These are phyloP conservation scores for Actinia equina DNA, from an alignment of 64 coral and sea anemone species.

Conservation along the genomic window DNA sequence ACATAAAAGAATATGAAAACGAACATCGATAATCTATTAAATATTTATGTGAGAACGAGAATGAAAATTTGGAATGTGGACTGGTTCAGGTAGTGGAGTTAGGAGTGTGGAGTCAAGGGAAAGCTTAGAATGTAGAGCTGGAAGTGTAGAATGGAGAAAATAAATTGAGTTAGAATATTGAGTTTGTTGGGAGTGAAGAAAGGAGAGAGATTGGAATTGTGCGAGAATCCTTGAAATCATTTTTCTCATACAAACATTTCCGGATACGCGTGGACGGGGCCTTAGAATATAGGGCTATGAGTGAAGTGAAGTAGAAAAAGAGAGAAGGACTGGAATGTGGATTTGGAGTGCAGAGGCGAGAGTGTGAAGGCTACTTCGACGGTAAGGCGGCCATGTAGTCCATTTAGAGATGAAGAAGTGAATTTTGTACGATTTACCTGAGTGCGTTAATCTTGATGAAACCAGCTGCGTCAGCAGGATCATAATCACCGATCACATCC, in stretches of 20 bases:
- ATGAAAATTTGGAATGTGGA: no score
- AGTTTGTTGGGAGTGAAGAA: no score
- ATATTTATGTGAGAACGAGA: background rate
- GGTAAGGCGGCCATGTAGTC: no score
- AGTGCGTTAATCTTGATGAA: conserved; percentile 93
- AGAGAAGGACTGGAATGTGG: no score
- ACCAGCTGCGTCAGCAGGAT: conserved; percentile 89
- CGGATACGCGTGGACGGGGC: no score
- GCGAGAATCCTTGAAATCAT: background rate
- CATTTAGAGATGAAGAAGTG: no score
- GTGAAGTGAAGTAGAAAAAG: no score
- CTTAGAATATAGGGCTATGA: no score
- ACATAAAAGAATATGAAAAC: background rate
- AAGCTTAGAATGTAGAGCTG: background rate
- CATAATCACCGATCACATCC: conserved; percentile 90
- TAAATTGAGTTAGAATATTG: no score
- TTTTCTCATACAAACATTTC: no score
- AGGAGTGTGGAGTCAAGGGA: background rate
- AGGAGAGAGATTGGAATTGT: background rate
- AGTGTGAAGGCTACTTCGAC: no score
- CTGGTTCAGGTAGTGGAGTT: background rate
- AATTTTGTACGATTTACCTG: conserved; percentile 47
- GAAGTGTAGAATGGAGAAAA: background rate
- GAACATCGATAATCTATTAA: background rate
- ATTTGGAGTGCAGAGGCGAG: no score